A percentile compares a stretch with the other conserved stretches of the same genome.
phyloP scores from a whole-genome alignment of 2,888 invertebrate genomes.

The Xestia rhomboidea region DNA sequence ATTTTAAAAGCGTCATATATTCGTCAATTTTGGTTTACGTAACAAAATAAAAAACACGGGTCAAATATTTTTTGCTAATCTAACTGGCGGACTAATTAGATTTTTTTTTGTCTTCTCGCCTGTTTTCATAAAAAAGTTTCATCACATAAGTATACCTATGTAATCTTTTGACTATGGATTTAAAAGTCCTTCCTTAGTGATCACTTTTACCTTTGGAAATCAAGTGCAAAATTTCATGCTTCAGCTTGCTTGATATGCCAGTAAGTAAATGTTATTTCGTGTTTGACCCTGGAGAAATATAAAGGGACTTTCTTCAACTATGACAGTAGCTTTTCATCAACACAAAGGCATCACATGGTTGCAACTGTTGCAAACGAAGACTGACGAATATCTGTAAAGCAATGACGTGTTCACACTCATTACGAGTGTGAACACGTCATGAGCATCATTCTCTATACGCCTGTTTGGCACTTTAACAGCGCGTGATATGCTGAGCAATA shows the following conservation, averaged over 20 bases:
- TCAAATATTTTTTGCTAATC: too few species aligned
- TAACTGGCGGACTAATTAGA: too few species aligned
- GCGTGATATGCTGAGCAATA: not conserved
- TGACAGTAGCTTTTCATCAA: not conserved
- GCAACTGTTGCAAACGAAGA: not conserved
- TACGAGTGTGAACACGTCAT: not conserved
- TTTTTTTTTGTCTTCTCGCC: too few species aligned
- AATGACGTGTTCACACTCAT: too few species aligned
- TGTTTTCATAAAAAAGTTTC: not conserved
- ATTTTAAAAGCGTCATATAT: too few species aligned
- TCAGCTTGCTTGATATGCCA: not conserved
- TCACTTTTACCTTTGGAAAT: not conserved
- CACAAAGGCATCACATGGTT: not conserved
- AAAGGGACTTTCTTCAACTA: not conserved
- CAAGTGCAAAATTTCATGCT: not conserved
- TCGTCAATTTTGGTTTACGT: too few species aligned
- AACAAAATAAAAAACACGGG: too few species aligned
- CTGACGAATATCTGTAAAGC: not conserved
- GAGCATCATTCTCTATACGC: not conserved
- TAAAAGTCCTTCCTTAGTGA: too few species aligned
- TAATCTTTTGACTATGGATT: too few species aligned
- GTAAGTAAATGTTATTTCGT: not conserved
- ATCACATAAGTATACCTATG: too few species aligned
- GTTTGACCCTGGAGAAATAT: not conserved
- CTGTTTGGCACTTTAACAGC: not conserved